Evolutionary conservation across 2,797 vertebrate genomes (phyloP).

Genomic region (Glossophaga mutica): DNA sequence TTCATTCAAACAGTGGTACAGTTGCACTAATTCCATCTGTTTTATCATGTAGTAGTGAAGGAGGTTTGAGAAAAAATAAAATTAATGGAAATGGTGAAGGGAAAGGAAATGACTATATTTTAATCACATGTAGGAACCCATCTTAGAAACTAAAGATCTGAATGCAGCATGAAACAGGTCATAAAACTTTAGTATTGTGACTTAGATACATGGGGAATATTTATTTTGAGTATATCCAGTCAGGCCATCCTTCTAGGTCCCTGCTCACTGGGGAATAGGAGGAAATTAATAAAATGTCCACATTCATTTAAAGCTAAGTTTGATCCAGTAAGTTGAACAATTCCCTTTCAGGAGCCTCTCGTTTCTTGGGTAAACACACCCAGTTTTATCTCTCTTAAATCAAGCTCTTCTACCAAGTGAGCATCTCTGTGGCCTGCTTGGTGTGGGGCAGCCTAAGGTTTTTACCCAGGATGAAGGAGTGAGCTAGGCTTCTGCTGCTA

Average conservation of each 20-base stretch:
- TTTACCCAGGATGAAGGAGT: background rate
- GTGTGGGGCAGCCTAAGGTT: background rate
- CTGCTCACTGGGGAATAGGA: background rate
- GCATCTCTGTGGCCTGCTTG: background rate
- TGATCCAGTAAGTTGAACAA: background rate
- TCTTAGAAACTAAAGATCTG: background rate
- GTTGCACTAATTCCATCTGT: slow-evolving; percentile 88
- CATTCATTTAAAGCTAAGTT: background rate
- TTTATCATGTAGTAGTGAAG: slow-evolving; percentile 86
- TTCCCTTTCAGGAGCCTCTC: background rate
- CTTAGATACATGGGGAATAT: background rate
- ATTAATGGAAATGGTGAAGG: background rate
- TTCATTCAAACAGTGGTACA: slow-evolving; percentile 78
- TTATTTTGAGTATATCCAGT: background rate
- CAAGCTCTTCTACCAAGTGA: background rate
- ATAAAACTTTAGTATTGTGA: background rate
- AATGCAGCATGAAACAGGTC: background rate
- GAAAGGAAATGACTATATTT: background rate
- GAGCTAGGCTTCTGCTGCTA: background rate
- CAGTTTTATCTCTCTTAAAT: background rate
- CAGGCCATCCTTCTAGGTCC: background rate
- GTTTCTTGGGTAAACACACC: background rate
- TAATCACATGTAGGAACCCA: background rate
- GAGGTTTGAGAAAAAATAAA: slow-evolving; percentile 79
- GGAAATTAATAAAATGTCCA: background rate